Evolutionary conservation across 2,888 invertebrate species (phyloP).

Genomic region (Patella pellucida): DNA sequence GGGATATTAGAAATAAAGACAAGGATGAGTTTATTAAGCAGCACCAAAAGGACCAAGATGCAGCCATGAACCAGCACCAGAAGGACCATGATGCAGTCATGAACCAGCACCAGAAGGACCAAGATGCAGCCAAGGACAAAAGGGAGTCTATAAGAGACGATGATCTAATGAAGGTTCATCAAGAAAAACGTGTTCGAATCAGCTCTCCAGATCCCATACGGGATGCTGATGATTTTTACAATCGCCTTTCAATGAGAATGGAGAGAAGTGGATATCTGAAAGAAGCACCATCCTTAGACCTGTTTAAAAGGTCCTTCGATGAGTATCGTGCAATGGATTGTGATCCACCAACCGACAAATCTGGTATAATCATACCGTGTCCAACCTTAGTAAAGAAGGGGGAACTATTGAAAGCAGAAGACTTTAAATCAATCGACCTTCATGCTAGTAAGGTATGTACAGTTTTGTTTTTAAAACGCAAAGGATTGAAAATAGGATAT

Average conservation of each 20-base stretch:
- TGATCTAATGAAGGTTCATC: too few relatives aligned
- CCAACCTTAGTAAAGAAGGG: neutral
- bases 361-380: neutral
- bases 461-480: neutral
- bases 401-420: neutral
- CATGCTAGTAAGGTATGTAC: constrained; percentile 5
- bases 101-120: too few relatives aligned
- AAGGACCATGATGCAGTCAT: too few relatives aligned
- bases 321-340: neutral
- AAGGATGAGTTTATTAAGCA: too few relatives aligned
- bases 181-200: neutral
- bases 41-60: too few relatives aligned
- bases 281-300: neutral
- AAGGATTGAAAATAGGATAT: too few relatives aligned
- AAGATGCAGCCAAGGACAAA: neutral
- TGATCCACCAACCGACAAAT: neutral
- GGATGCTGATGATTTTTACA: constrained; percentile 9
- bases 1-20: too few relatives aligned
- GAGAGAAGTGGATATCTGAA: neutral
- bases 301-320: neutral
- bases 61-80: too few relatives aligned
- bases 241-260: neutral
- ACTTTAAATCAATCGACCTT: neutral
- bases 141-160: too few relatives aligned
- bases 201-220: neutral